phyloP scores from a whole-genome alignment of 2,797 vertebrate species.

The Leptoclinus maculatus region DNA sequence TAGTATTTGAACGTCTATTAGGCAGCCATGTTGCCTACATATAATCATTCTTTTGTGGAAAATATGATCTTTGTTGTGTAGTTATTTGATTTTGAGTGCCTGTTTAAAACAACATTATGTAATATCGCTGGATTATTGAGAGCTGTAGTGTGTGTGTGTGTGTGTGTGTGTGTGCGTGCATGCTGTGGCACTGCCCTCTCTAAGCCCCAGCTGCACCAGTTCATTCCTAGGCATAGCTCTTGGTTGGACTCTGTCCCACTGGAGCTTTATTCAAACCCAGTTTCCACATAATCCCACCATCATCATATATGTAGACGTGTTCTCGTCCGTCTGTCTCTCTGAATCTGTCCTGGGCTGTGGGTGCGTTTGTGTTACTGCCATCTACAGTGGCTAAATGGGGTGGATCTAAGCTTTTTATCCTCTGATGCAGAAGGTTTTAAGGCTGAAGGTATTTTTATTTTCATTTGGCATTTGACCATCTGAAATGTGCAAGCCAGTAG shows the following conservation, averaged over 20 bases:
- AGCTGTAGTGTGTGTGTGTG: slow-evolving; percentile 32
- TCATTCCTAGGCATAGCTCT: slow-evolving; percentile 50
- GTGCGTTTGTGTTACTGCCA: slow-evolving; percentile 43
- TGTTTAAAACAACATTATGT: slow-evolving; percentile 55
- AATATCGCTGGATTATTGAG: slow-evolving; percentile 69
- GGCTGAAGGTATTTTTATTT: slow-evolving; percentile 54
- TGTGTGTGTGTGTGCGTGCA: slow-evolving; percentile 33
- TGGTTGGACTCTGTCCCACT: slow-evolving; percentile 74
- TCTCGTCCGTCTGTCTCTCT: slow-evolving; percentile 47
- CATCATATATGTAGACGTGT: slow-evolving; percentile 65
- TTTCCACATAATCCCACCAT: slow-evolving; percentile 73
- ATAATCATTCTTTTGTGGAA: neutral
- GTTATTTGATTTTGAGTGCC: slow-evolving; percentile 19
- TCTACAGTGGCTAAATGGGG: slow-evolving; percentile 71
- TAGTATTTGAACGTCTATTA: neutral
- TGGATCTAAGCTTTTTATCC: slow-evolving; percentile 78
- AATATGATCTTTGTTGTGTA: slow-evolving; percentile 2
- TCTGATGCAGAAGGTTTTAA: slow-evolving; percentile 66
- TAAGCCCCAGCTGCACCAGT: slow-evolving; percentile 74
- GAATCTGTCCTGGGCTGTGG: slow-evolving; percentile 30
- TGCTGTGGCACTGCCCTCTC: slow-evolving; percentile 44
- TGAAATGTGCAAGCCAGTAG: slow-evolving; percentile 49
- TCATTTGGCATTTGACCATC: slow-evolving; percentile 57
- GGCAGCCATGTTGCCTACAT: neutral
- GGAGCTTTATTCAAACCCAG: slow-evolving; percentile 75